Conservation (phyloP, 1,140 invertebrate genomes). For the Pomacea maculata region DNA sequence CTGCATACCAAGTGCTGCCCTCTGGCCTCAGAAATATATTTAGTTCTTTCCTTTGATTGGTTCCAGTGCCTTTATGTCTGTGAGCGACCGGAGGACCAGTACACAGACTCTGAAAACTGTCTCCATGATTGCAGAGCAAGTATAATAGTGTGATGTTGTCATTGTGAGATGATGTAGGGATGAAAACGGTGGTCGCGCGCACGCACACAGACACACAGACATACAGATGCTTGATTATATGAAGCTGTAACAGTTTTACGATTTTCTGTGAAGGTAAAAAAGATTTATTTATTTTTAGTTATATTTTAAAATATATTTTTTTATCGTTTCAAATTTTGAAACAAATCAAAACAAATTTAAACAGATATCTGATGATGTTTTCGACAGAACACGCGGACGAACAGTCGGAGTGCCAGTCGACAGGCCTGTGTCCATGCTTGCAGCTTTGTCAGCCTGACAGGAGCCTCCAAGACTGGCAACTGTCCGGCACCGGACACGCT, state of each 20-base stretch:
- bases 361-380: too few relatives aligned
- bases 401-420: not conserved
- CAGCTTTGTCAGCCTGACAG: constrained; percentile 7
- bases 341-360: too few relatives aligned
- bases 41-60: not conserved
- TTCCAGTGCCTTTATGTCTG: constrained; percentile 14
- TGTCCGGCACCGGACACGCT: constrained; percentile 1
- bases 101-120: constrained; percentile 4
- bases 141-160: not conserved
- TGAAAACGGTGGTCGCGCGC: not conserved
- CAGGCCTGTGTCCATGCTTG: constrained; percentile 10
- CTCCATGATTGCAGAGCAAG: constrained; percentile 3
- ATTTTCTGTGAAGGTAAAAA: not conserved
- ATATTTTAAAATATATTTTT: too few relatives aligned
- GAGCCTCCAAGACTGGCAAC: not conserved
- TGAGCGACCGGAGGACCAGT: constrained; percentile 6
- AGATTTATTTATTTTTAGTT: too few relatives aligned
- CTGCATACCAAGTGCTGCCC: not conserved
- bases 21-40: not conserved
- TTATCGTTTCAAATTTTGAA: too few relatives aligned
- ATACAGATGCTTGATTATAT: not conserved
- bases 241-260: not conserved
- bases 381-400: constrained; percentile 5
- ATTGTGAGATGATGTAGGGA: not conserved
- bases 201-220: not conserved